phyloP scores from a whole-genome alignment of 2,888 invertebrate genomes.

The Dioctria rufipes region DNA sequence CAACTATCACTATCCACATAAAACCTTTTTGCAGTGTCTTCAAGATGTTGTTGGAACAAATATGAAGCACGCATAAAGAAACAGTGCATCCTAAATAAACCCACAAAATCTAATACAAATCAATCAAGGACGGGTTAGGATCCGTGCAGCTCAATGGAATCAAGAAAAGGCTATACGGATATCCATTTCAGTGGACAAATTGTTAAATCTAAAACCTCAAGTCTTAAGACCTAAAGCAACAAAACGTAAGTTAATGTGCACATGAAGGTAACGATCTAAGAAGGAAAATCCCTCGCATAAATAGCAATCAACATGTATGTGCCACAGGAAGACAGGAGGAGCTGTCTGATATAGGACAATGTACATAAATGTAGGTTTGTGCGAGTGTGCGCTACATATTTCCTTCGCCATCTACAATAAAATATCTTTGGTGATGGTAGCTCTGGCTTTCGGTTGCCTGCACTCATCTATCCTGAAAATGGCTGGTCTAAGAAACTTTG shows the following conservation, averaged over 20 bases:
- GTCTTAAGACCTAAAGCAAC: constrained; percentile 8
- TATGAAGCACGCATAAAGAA: too few species aligned
- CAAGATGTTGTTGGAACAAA: too few species aligned
- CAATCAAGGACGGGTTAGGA: too few species aligned
- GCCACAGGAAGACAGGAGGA: neutral
- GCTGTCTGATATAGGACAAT: neutral
- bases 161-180: neutral
- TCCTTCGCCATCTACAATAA: neutral
- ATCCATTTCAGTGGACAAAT: neutral
- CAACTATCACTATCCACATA: too few species aligned
- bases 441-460: constrained; percentile 1
- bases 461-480: constrained; percentile 13
- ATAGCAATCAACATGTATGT: constrained; percentile 3
- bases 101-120: too few species aligned
- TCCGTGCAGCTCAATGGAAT: neutral
- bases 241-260: neutral
- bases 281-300: constrained; percentile 1
- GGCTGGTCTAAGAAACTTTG: constrained; percentile 2
- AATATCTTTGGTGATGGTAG: neutral
- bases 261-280: constrained; percentile 2
- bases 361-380: neutral
- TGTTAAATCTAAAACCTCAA: constrained; percentile 1
- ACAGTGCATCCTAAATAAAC: too few species aligned
- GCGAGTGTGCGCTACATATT: neutral
- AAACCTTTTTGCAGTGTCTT: too few species aligned